Evolutionary conservation across 2,888 invertebrate genomes (phyloP), one percentile per base, ranked within the genome.

Genomic region (Nycteola revayana): DNA sequence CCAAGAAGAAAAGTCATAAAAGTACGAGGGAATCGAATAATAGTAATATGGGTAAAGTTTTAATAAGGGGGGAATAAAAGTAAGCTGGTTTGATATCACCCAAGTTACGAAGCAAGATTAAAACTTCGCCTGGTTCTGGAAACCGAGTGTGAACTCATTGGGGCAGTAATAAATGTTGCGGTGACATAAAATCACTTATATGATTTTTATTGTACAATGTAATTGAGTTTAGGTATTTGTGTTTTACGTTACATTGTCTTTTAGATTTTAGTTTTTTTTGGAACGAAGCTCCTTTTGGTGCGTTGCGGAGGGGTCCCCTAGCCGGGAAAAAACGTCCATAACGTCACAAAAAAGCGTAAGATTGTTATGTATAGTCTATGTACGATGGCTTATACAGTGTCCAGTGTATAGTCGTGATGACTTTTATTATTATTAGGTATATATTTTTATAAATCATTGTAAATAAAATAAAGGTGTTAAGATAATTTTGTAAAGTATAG

Each of bases 1-100:
- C 49, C 36, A 50, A 60, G 49, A 69, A 72, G 60, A 62, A 75
- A 78, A 75, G 63, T 74, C 68, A 75, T 80, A 79, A 82, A 81
- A 81, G 60, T 68, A 64, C 54, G 49, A 21, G 20, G 47, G 64
- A 75, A 76, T 75, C 67, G 60, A 56, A 69, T 76, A 75, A 76
- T 78, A 79, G 75, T 79, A 75, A 79, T 77, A 80, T 76, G 73
- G 73, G 58, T 29, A 73, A 83, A 81, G 76, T 84, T 85, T 80
- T 78, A 78, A 76, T 80, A 76, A 77, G 80, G 63, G 74, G 45
- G 57, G 55, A 52, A 76, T 77, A 79, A 81, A 78, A 75, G 59
- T 66, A 58, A 69, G 66, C 65, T 63, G 58, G 66, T 57, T 56
- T 69, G 71, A 75, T 81, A 79, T 77, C 74, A 75, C 66, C 66